Evolutionary conservation across 2,113 vertebrate species (phyloP), one percentile per base, ranked within the genome.

Genomic region (Aegithalos caudatus): DNA sequence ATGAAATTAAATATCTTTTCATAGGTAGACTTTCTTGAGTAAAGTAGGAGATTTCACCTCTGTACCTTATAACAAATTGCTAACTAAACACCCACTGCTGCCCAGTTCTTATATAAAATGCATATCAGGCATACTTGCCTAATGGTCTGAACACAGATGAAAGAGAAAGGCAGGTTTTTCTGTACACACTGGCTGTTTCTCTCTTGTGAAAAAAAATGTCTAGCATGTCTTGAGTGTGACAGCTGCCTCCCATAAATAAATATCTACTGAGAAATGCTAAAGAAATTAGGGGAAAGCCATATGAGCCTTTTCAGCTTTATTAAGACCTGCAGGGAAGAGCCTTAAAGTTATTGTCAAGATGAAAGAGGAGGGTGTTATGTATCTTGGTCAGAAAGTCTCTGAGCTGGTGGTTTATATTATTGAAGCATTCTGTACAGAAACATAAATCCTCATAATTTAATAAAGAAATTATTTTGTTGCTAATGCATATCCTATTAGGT

Each of bases 271-370:
- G 33, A 88, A 92, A 86, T 83, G 24, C 50, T 81, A 57, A 83
- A 94, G 78, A 90, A 92, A 84, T 83, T 85, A 79, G 31, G 53
- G 38, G 23, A 48, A 91, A 92, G 35, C 28, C 27, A n/a, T 45
- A 76, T 48, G 31, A 56, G 10, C 20, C 42, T 81, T 66, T 92
- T 67, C 58, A 85, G 57, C n/a, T 72, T 84, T 64, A 27, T 67
- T 79, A 88, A 81, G 64, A 70, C 14, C 69, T 67, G 27, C 37
- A 81, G 47, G 24, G 35, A 40, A 40, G 35, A 91, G 3, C 33
- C 67, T 82, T 70, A 76, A 88, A 92, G n/a, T 61, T 93, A 79
- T 67, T 84, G 38, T 38, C 57, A 92, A 91, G 60, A 92, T 81
- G 62, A 84, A 94, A 92, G 51, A 48, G 24, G 37, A 77, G 21